Evolutionary conservation across 1,140 invertebrate species (phyloP), one percentile per base, ranked within the genome.

Genomic region (Conopomorpha cramerella): DNA sequence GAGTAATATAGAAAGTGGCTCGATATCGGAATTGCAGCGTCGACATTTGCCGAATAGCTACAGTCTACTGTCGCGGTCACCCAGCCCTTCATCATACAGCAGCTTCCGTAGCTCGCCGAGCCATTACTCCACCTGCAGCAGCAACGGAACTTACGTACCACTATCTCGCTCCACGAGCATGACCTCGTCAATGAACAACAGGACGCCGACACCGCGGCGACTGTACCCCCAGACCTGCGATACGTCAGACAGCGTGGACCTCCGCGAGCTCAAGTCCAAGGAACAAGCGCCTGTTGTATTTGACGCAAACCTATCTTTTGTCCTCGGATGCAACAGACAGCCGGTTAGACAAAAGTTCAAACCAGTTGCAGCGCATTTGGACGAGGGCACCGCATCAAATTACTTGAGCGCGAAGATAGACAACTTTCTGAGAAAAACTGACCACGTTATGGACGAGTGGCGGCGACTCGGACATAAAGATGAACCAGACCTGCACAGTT

Each of bases 381-480:
- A 91, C 46, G 82, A 86, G 6, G 76, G 84, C 7, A 91, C 90
- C 0, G 86, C 86, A 0, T 92, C 89, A 0, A 87, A 86, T 17
- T 84, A 84, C 36, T 72, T 93, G 13, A 84, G 84, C 2, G 81
- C 80, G 16, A 89, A 88, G 63, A 93, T 93, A 30, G 81, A 86
- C 13, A 86, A 88, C 42, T 93, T 93, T 48, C 67, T 93, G 4
- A 84, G 85, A 52, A 83, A 88, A 35, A 92, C 90, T 2, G 90
- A 93, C 61, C 90, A 93, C 58, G 83, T 92, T 0, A 89, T 90
- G 83, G 87, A 93, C 44, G 89, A 92, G 54, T 93, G 90, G 90
- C 80, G 81, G 39, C 77, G 82, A 36, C 46, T 87, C 3, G 85
- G 85, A 0, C 81, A 81, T 34, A 83, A 78, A 41, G 82, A 82